Evolutionary conservation across 1,140 invertebrate genomes (phyloP).

Genomic region (Saccostrea echinata): DNA sequence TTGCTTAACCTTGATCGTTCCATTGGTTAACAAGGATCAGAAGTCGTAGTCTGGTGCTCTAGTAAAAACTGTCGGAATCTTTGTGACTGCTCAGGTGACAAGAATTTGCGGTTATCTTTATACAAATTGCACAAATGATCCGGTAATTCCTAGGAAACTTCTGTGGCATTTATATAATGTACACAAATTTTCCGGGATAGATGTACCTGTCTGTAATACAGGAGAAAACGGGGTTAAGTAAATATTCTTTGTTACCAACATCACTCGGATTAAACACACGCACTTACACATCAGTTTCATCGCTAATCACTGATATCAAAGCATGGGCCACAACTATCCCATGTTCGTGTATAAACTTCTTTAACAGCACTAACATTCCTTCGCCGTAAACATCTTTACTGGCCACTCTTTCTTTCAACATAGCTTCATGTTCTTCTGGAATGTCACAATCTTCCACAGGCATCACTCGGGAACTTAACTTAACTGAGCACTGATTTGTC

Average conservation of each 20-base stretch:
- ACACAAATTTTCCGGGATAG: not conserved
- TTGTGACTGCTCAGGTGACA: not conserved
- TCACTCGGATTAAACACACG: not conserved
- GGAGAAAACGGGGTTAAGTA: conserved; percentile 27
- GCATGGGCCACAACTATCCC: not conserved
- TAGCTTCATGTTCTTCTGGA: conserved; percentile 30
- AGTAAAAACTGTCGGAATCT: not conserved
- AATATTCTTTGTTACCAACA: not conserved
- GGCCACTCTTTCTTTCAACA: not conserved
- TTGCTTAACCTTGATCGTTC: too few species aligned
- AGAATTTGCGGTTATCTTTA: conserved; percentile 15
- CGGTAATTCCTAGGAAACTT: conserved; percentile 20
- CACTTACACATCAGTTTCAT: not conserved
- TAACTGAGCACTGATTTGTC: not conserved
- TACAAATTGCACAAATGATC: conserved; percentile 8
- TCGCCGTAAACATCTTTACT: not conserved
- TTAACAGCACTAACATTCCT: not conserved
- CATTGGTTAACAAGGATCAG: too few species aligned
- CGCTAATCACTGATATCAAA: not conserved
- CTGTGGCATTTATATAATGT: not conserved
- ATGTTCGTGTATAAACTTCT: conserved; percentile 24
- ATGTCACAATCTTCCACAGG: conserved; percentile 13
- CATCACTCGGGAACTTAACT: not conserved
- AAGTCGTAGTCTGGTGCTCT: too few species aligned
- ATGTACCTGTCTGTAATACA: not conserved